A percentile compares a stretch with the other conserved stretches of the same genome.
Evolutionary conservation across 2,113 vertebrate genomes (phyloP).

Genomic region (pig (Sus scrofa)): DNA sequence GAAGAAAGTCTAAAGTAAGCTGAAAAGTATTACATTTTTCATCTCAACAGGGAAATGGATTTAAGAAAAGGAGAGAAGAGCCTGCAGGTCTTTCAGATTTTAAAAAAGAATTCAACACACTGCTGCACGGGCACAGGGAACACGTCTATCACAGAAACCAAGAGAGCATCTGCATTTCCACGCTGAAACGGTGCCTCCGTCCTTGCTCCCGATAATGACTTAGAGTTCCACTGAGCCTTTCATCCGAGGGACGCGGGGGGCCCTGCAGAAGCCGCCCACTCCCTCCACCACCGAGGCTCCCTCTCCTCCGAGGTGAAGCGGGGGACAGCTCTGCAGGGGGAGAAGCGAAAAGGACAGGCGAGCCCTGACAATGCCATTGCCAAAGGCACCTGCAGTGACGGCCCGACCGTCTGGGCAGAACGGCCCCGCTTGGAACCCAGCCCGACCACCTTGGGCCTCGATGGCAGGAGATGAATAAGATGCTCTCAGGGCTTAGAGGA

Average conservation of each 20-base stretch:
- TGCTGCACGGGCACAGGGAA: slow-evolving; percentile 84
- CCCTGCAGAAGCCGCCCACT: slow-evolving; percentile 79
- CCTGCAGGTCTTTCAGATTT: slow-evolving; percentile 90
- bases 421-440: slow-evolving; percentile 40
- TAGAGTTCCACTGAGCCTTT: slow-evolving; percentile 85
- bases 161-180: slow-evolving; percentile 88
- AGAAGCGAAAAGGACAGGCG: slow-evolving; percentile 58
- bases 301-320: slow-evolving; percentile 74
- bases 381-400: slow-evolving; percentile 63
- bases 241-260: slow-evolving; percentile 85
- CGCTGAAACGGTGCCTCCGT: slow-evolving; percentile 82
- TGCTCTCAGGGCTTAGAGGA: neutral
- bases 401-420: neutral
- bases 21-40: slow-evolving; percentile 91
- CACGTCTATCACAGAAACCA: slow-evolving; percentile 86
- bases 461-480: neutral
- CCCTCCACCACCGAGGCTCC: slow-evolving; percentile 72
- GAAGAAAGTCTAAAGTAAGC: slow-evolving; percentile 91
- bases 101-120: slow-evolving; percentile 88
- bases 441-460: neutral
- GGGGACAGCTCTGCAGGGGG: slow-evolving; percentile 53
- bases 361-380: slow-evolving; percentile 65
- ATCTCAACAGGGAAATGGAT: slow-evolving; percentile 91
- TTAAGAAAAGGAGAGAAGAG: slow-evolving; percentile 88
- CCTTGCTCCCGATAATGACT: slow-evolving; percentile 88